Evolutionary conservation across 2,113 vertebrate species (phyloP).

Genomic region (Equus przewalskii): DNA sequence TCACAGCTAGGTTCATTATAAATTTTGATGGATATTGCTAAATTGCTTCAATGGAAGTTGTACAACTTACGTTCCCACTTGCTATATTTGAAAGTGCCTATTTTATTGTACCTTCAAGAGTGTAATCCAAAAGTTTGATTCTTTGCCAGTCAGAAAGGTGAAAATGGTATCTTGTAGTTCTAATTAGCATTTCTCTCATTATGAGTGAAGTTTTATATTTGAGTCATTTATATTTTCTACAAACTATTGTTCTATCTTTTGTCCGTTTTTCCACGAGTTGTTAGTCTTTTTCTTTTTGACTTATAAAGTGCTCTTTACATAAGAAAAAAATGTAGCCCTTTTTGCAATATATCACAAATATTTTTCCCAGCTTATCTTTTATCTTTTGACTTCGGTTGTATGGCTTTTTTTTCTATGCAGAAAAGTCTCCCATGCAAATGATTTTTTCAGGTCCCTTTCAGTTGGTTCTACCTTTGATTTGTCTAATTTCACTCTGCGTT

Average conservation of each 20-base stretch:
- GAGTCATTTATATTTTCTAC: conserved; percentile 9
- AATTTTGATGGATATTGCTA: conserved; percentile 22
- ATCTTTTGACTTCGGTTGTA: neutral
- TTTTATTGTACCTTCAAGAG: conserved; percentile 11
- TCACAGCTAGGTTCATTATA: conserved; percentile 12
- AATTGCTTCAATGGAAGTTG: neutral
- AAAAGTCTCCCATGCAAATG: neutral
- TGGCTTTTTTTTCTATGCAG: neutral
- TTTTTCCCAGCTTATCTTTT: conserved; percentile 7
- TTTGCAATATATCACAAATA: neutral
- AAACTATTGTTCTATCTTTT: neutral
- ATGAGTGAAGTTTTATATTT: conserved; percentile 34
- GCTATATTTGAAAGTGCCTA: neutral
- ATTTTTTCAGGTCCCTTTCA: neutral
- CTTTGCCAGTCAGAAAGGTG: neutral
- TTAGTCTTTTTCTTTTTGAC: conserved; percentile 7
- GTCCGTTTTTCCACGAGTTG: neutral
- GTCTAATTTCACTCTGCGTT: neutral
- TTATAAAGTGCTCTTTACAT: neutral
- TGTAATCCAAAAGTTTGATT: neutral
- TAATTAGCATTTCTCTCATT: neutral
- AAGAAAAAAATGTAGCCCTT: neutral
- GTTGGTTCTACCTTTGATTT: neutral
- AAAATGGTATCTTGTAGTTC: neutral
- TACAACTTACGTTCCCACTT: neutral